These are phyloP conservation scores for Adelphocoris suturalis DNA, from an alignment of 2,888 invertebrate species.

Conservation along the genomic window DNA sequence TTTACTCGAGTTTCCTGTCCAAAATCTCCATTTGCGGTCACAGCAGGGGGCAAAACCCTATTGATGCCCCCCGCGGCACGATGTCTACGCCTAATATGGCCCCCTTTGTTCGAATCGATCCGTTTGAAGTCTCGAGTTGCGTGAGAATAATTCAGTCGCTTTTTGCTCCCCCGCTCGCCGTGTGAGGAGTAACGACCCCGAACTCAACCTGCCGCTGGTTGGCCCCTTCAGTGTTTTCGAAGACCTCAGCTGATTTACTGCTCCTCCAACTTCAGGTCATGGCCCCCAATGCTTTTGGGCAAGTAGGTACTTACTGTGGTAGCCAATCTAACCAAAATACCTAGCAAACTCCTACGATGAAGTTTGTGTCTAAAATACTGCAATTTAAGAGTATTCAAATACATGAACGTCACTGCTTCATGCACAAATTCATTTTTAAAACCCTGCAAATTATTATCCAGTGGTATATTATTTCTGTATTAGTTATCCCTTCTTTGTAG, in stretches of 20 bases:
- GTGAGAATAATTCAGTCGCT: conserved; percentile 60
- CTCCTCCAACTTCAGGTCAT: not conserved
- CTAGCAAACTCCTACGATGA: too few relatives aligned
- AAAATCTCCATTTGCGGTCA: not conserved
- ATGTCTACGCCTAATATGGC: not conserved
- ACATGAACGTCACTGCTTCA: too few relatives aligned
- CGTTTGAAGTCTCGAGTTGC: conserved; percentile 46
- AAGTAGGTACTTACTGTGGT: not conserved
- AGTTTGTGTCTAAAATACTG: too few relatives aligned
- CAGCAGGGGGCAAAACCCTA: not conserved
- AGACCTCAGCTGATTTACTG: not conserved
- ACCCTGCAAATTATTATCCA: too few relatives aligned
- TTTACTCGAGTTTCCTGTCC: not conserved
- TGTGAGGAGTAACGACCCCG: conserved; percentile 55
- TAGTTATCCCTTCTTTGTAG: too few relatives aligned
- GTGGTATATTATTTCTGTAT: too few relatives aligned
- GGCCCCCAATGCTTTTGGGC: conserved; percentile 37
- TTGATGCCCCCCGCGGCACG: not conserved
- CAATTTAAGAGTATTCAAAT: too few relatives aligned
- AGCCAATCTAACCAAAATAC: not conserved
- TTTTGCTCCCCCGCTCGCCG: not conserved
- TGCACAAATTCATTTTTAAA: too few relatives aligned
- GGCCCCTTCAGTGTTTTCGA: conserved; percentile 3
- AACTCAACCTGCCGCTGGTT: conserved; percentile 33
- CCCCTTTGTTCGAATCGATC: conserved; percentile 27